These are phyloP conservation scores for Rapana venosa DNA, from an alignment of 2,888 invertebrate species.

Conservation along the genomic window DNA sequence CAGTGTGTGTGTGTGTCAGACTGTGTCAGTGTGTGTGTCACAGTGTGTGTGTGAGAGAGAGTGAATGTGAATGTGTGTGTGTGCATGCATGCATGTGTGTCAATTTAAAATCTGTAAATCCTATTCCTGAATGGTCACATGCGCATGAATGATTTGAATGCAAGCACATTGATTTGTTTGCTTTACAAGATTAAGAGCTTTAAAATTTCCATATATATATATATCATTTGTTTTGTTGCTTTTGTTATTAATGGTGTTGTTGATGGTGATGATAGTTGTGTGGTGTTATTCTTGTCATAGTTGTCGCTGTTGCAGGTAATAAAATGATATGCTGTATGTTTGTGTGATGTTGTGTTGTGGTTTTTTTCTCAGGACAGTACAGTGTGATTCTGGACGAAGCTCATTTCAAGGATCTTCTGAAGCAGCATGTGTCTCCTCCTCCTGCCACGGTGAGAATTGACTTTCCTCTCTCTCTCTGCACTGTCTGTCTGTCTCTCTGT, in stretches of 20 bases:
- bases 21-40: background rate
- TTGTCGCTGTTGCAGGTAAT: too few species aligned
- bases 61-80: background rate
- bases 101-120: too few species aligned
- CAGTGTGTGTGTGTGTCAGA: background rate
- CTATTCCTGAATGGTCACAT: too few species aligned
- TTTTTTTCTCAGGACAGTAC: conserved; percentile 84
- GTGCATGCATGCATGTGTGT: background rate
- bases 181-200: too few species aligned
- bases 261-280: too few species aligned
- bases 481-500: background rate
- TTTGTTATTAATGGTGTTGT: too few species aligned
- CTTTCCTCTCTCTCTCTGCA: background rate
- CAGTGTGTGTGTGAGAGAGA: background rate
- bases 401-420: conserved; percentile 83
- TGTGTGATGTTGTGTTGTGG: background rate
- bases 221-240: too few species aligned
- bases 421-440: conserved; percentile 80
- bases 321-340: too few species aligned
- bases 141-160: too few species aligned
- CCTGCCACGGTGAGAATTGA: conserved; percentile 73
- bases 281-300: conserved; percentile 16
- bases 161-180: too few species aligned
- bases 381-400: conserved; percentile 90
- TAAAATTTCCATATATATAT: too few species aligned